Evolutionary conservation across 2,797 vertebrate genomes (phyloP).

Genomic region (Odontamblyopus rebecca): DNA sequence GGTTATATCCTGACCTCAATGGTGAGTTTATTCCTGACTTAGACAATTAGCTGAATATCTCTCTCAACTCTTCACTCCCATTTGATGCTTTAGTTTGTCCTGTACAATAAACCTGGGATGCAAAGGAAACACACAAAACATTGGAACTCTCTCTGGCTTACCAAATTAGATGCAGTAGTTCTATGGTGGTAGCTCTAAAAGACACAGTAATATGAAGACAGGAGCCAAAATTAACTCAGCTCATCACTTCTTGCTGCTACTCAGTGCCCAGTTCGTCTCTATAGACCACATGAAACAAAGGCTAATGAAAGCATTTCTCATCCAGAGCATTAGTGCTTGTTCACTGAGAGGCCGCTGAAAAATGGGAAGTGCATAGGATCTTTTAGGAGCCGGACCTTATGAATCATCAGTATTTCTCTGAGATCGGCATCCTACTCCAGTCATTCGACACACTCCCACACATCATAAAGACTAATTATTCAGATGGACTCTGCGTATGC

Average conservation of each 20-base stretch:
- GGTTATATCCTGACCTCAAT: background rate
- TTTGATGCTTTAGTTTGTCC: background rate
- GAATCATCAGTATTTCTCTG: conserved; percentile 63
- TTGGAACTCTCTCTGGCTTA: background rate
- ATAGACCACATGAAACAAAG: conserved; percentile 19
- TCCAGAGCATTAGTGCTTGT: conserved; percentile 23
- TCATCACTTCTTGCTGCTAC: background rate
- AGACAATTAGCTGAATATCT: background rate
- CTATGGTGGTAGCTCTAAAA: background rate
- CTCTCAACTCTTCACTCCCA: background rate
- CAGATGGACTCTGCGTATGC: conserved; percentile 37
- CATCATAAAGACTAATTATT: conserved; percentile 52
- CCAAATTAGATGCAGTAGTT: background rate
- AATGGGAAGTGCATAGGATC: conserved; percentile 53
- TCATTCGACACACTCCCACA: conserved; percentile 67
- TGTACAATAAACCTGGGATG: background rate
- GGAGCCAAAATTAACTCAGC: background rate
- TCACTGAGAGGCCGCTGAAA: conserved; percentile 52
- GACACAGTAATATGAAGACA: background rate
- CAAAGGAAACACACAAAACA: background rate
- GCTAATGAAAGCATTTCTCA: conserved; percentile 24
- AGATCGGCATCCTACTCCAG: conserved; percentile 50
- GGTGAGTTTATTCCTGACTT: background rate
- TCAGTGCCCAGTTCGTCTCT: background rate
- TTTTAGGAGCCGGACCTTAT: conserved; percentile 64